Conservation (phyloP, 2,113 vertebrate species). For the Odontophorus gujanensis region DNA sequence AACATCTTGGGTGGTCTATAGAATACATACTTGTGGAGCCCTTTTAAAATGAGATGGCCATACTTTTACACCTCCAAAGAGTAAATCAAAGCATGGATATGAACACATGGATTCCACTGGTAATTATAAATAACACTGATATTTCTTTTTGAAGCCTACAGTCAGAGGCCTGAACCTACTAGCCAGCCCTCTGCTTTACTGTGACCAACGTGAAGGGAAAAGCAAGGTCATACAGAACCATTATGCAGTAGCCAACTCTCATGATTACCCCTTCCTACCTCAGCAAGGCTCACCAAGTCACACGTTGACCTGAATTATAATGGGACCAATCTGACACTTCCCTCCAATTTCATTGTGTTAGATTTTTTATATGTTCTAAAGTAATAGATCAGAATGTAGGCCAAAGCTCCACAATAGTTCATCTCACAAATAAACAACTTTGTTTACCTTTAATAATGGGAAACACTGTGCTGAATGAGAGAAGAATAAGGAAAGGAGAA, state of each 20-base stretch:
- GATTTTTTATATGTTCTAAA: too few relatives aligned
- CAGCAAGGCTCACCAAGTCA: neutral
- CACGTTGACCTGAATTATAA: neutral
- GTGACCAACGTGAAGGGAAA: neutral
- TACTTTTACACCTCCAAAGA: neutral
- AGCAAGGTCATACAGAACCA: neutral
- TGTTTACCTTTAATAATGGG: neutral
- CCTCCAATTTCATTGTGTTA: neutral
- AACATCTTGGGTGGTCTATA: neutral
- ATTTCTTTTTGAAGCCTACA: neutral
- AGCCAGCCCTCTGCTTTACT: neutral
- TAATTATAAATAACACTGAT: neutral
- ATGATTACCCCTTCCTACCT: accelerated
- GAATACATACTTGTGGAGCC: constrained; percentile 60
- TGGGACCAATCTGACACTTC: neutral
- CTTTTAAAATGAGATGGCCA: constrained; percentile 60
- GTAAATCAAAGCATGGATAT: constrained; percentile 36
- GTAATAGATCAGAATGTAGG: neutral
- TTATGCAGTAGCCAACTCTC: accelerated
- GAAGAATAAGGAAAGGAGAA: neutral
- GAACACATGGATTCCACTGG: neutral
- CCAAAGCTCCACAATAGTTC: neutral
- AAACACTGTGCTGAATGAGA: neutral
- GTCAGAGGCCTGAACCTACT: neutral
- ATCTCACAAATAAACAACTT: neutral